Conservation (phyloP, 2,113 vertebrate species). For the Salvelinus sp. region DNA sequence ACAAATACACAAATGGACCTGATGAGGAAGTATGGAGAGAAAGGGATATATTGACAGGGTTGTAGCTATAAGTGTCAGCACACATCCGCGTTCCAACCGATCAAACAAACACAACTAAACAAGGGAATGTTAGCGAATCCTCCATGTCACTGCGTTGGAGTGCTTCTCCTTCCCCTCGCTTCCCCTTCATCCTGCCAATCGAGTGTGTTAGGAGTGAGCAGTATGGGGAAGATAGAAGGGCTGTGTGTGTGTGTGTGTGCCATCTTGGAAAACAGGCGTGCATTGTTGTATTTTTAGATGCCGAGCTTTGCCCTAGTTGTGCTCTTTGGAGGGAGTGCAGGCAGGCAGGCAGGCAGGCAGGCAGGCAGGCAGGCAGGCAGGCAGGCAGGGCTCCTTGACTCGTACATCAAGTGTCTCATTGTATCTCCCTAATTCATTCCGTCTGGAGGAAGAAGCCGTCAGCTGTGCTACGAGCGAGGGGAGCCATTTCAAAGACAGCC, state of each 20-base stretch:
- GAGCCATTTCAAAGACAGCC: conserved; percentile 55
- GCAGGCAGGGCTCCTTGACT: conserved; percentile 82
- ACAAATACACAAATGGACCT: no score
- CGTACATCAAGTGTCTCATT: conserved; percentile 98
- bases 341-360: neutral
- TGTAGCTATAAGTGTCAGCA: no score
- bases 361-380: neutral
- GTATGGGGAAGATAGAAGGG: neutral
- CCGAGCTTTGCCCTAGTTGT: conserved; percentile 80
- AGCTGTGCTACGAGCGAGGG: conserved; percentile 87
- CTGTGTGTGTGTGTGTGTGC: conserved; percentile 65
- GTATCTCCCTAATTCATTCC: conserved; percentile 97
- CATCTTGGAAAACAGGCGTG: conserved; percentile 87
- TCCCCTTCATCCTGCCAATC: conserved; percentile 69
- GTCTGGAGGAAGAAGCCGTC: conserved; percentile 95
- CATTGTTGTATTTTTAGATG: conserved; percentile 82
- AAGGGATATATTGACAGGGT: no score
- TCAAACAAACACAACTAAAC: no score
- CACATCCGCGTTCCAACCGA: no score
- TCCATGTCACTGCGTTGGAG: no score
- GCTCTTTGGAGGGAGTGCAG: conserved; percentile 66
- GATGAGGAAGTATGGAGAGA: no score
- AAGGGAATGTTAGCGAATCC: no score
- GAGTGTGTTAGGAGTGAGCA: conserved; percentile 39
- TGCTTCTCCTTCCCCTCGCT: conserved; percentile 1